These are phyloP conservation scores for Euthynnus affinis DNA, from an alignment of 2,797 vertebrate species.

Conservation along the genomic window DNA sequence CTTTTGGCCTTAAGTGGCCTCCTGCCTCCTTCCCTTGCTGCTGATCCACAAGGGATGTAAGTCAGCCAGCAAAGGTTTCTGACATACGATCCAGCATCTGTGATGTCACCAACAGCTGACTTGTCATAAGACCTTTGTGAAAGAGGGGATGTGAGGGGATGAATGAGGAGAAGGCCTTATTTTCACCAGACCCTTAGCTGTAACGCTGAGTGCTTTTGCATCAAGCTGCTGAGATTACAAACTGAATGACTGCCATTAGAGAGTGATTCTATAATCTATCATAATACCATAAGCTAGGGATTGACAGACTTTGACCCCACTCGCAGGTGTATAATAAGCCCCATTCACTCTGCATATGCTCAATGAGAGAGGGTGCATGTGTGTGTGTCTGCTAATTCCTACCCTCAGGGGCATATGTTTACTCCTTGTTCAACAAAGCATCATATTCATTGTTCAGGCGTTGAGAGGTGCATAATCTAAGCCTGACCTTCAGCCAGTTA, in stretches of 20 bases:
- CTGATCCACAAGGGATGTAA: conserved; percentile 85
- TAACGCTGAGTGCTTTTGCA: conserved; percentile 75
- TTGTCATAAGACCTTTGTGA: conserved; percentile 89
- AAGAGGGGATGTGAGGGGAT: conserved; percentile 65
- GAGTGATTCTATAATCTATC: conserved; percentile 97
- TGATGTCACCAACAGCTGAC: conserved; percentile 95
- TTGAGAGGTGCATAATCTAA: conserved; percentile 89
- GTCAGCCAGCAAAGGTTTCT: conserved; percentile 88
- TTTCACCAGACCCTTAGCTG: conserved; percentile 71
- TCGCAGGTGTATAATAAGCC: conserved; percentile 93
- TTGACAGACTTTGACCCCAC: conserved; percentile 96
- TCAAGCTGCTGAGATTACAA: conserved; percentile 86
- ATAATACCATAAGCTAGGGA: conserved; percentile 95
- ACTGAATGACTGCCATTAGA: conserved; percentile 92
- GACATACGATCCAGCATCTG: conserved; percentile 88
- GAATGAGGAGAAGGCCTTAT: conserved; percentile 75
- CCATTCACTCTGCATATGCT: conserved; percentile 89
- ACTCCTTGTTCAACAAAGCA: conserved; percentile 91
- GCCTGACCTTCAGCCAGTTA: conserved; percentile 89
- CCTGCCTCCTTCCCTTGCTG: conserved; percentile 60
- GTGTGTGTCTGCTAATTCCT: conserved; percentile 85
- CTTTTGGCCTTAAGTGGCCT: conserved; percentile 74
- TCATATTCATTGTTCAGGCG: conserved; percentile 90
- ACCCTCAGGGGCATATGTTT: conserved; percentile 90
- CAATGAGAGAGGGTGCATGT: conserved; percentile 56